Evolutionary conservation across 2,888 invertebrate species (phyloP), one percentile per base, ranked within the genome.

Genomic region (Limnephilus auricula): DNA sequence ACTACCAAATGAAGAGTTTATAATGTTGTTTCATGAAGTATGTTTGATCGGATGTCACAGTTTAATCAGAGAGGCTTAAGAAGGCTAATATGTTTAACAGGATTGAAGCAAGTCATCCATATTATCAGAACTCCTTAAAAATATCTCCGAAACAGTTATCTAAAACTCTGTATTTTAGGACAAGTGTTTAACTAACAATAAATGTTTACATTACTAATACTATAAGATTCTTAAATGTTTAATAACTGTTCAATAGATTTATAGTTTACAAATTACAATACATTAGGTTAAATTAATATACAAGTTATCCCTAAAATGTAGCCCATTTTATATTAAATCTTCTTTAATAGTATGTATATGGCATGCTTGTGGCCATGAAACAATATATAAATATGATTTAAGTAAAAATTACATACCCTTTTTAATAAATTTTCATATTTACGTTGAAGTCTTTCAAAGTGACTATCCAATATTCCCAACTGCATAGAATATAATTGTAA

Each of bases 371-470:
- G 37, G 30, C 37, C 40, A 45, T 85, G 30, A n/a, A 37, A 85
- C 30, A 85, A 85, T 30, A 84, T n/a, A 84, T 12, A 15, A 83
- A 37, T 83, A 83, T 25, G 83, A 83, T 83, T 65, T 87, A 87
- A 87, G 87, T 65, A 87, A 87, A 87, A 87, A 87, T 87, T 87
- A 40, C 40, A 40, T 40, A 87, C 87, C 87, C 87, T 87, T 87
- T 87, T 50, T 30, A 65, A 50, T 50, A 65, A 87, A 50, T 50
- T 31, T 87, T 87, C 40, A 85, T 45, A 37, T n/a, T 85, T 40
- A 85, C n/a, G 40, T 2, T 65, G 65, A 65, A 65, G 65, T 65
- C 65, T 40, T 85, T 84, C 86, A 50, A 87, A 87, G 32, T 34
- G 87, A 87, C 65, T 32, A 65, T 31, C 30, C 25, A 87, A 87